Percentiles rank a stretch among this genome's conserved stretches.
Evolutionary conservation across 1,140 invertebrate genomes (phyloP).

Genomic region (Philopotamus ludificatus): DNA sequence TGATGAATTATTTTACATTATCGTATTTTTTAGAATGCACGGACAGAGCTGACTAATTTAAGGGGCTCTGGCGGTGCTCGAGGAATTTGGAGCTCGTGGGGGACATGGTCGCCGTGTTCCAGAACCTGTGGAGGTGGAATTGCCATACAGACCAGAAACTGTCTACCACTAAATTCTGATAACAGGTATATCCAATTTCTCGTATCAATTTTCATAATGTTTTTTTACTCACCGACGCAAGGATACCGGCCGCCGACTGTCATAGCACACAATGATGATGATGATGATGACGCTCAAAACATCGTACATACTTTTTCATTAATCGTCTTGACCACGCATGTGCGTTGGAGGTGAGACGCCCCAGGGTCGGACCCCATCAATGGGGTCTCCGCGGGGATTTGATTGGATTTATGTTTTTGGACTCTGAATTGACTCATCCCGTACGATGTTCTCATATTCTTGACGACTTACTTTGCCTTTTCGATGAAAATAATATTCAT

Average conservation of each 20-base stretch:
- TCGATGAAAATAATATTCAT: too few relatives aligned
- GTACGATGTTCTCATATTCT: neutral
- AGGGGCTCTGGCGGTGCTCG: neutral
- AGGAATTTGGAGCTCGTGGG: slow-evolving; percentile 57
- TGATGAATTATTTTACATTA: neutral
- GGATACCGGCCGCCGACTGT: neutral
- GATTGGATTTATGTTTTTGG: slow-evolving; percentile 22
- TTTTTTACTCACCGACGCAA: too few relatives aligned
- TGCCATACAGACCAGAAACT: slow-evolving; percentile 57
- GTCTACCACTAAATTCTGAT: slow-evolving; percentile 44
- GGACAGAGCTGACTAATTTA: neutral
- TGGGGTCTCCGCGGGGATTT: slow-evolving; percentile 12
- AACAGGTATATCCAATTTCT: slow-evolving; percentile 18
- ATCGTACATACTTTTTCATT: neutral
- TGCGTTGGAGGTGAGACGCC: neutral
- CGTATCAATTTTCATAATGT: slow-evolving; percentile 1
- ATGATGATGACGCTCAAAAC: neutral
- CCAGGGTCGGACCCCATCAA: slow-evolving; percentile 18
- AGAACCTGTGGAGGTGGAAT: slow-evolving; percentile 60
- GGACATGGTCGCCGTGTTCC: slow-evolving; percentile 58
- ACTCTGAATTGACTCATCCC: neutral
- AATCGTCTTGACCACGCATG: slow-evolving; percentile 1
- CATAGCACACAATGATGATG: too few relatives aligned
- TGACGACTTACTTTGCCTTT: neutral
- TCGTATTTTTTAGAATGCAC: slow-evolving; percentile 2